These are phyloP conservation scores for Psococerastis gibbosa DNA, from an alignment of 2,888 invertebrate species.

Conservation along the genomic window DNA sequence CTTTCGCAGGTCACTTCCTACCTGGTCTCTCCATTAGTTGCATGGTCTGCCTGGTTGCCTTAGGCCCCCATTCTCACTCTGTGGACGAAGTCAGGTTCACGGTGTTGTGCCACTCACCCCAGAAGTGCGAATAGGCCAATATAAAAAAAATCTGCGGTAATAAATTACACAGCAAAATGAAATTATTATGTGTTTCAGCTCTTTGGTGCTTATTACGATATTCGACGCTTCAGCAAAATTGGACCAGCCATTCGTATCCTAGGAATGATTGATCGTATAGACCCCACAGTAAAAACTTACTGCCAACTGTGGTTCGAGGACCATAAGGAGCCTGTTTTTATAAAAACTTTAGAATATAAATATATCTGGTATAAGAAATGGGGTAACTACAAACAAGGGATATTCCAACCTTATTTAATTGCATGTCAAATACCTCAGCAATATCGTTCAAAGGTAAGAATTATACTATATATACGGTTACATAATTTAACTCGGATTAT, in stretches of 20 bases:
- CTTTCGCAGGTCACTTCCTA: no score
- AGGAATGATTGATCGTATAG: conserved; percentile 77
- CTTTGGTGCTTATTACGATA: conserved; percentile 78
- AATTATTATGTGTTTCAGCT: conserved; percentile 41
- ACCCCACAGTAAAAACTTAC: conserved; percentile 60
- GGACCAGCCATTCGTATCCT: conserved; percentile 71
- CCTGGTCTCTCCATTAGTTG: no score
- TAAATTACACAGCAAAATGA: no score
- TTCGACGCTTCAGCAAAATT: conserved; percentile 51
- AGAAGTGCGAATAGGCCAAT: no score
- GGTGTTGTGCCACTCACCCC: no score
- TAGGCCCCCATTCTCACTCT: no score
- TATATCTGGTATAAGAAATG: conserved; percentile 89
- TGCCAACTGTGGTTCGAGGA: conserved; percentile 84
- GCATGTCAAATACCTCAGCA: conserved; percentile 70
- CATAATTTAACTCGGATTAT: no score
- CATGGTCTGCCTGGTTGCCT: no score
- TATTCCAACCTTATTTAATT: conserved; percentile 78
- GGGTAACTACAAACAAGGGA: conserved; percentile 83
- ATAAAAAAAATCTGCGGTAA: no score
- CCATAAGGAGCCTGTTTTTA: conserved; percentile 58
- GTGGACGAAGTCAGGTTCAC: no score
- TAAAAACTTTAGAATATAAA: conserved; percentile 73
- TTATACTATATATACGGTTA: background rate
- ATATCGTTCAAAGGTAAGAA: conserved; percentile 36